These are phyloP conservation scores for Bambusicola thoracicus DNA, from an alignment of 2,113 vertebrate species.

Conservation along the genomic window DNA sequence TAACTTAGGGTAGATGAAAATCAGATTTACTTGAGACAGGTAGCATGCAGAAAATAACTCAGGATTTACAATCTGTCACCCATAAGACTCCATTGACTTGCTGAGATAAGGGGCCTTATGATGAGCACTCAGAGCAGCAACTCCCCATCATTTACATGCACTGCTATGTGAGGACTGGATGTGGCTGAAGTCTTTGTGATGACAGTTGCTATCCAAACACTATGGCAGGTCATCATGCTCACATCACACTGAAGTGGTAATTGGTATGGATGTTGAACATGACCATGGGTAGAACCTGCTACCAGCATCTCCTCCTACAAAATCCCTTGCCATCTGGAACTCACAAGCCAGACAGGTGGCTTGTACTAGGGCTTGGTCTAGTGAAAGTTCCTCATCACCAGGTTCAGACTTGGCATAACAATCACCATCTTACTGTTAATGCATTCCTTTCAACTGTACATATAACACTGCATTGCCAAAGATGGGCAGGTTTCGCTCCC, in stretches of 20 bases:
- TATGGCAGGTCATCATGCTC: not conserved
- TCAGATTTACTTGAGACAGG: conserved; percentile 29
- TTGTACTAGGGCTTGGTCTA: not conserved
- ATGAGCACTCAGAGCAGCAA: not conserved
- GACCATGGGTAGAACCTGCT: not conserved
- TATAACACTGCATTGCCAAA: not conserved
- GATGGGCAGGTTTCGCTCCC: rapidly evolving
- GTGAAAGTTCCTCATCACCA: not conserved
- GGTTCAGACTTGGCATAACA: not conserved
- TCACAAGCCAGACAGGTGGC: not conserved
- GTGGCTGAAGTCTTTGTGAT: rapidly evolving
- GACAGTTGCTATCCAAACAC: not conserved
- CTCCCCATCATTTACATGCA: not conserved
- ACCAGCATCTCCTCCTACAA: not conserved
- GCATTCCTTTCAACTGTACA: not conserved
- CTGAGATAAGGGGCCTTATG: not conserved
- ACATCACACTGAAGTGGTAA: not conserved
- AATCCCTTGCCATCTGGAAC: not conserved
- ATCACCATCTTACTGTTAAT: not conserved
- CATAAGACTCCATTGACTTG: not conserved
- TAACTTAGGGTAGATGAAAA: conserved; percentile 43
- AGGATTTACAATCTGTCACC: conserved; percentile 15
- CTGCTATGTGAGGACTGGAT: not conserved
- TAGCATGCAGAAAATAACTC: conserved; percentile 11
- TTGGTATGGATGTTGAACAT: not conserved